Percentiles rank a stretch among this genome's conserved stretches.
phyloP scores from a whole-genome alignment of 2,113 vertebrate genomes.

The Hippoglossus stenolepis region DNA sequence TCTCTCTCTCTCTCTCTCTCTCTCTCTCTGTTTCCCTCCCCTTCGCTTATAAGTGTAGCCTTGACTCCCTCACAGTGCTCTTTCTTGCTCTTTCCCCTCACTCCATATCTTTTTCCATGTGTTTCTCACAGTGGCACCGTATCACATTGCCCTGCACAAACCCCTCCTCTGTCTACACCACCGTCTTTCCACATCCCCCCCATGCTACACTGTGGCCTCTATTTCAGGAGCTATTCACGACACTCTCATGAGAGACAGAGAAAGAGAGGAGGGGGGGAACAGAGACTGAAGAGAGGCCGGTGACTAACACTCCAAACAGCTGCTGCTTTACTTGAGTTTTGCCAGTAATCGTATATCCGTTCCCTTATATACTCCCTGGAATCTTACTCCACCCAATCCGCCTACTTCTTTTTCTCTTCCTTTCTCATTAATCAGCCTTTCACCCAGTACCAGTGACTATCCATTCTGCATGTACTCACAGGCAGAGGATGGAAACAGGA shows the following conservation, averaged over 20 bases:
- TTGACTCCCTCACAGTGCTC: constrained; percentile 9
- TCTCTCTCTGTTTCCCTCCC: not conserved
- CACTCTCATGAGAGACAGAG: constrained; percentile 42
- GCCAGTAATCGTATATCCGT: constrained; percentile 59
- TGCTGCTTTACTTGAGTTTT: constrained; percentile 63
- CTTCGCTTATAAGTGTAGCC: constrained; percentile 18
- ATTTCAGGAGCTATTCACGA: constrained; percentile 69
- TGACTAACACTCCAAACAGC: constrained; percentile 73
- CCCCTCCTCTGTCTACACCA: constrained; percentile 32
- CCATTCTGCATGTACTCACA: not conserved
- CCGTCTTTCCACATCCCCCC: constrained; percentile 50
- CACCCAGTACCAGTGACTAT: constrained; percentile 24
- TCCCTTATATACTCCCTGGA: constrained; percentile 13
- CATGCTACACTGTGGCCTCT: constrained; percentile 50
- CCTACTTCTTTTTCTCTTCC: not conserved
- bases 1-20: not conserved
- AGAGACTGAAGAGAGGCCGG: constrained; percentile 18
- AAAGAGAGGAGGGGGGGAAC: not conserved
- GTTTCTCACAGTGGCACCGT: constrained; percentile 44
- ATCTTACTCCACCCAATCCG: constrained; percentile 19
- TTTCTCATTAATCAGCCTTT: constrained; percentile 35
- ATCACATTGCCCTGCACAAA: constrained; percentile 51
- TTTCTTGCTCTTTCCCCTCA: constrained; percentile 33
- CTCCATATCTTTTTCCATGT: constrained; percentile 42
- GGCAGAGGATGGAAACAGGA: not conserved